Conservation (phyloP, 1,140 invertebrate genomes). For the Bombus ignitus region DNA sequence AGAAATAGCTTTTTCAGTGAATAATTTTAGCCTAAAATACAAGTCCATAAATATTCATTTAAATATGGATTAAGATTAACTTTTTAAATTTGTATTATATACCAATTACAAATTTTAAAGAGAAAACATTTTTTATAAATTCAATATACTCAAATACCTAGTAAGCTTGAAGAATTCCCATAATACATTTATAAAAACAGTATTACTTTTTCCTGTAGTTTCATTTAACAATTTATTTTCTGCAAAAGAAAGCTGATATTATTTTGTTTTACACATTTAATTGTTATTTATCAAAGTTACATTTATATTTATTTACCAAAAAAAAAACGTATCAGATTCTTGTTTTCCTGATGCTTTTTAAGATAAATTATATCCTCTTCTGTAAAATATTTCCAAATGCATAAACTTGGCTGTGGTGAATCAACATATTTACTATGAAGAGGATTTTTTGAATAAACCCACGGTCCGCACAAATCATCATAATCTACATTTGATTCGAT, state of each 20-base stretch:
- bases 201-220: slow-evolving; percentile 44
- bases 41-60: slow-evolving; percentile 2
- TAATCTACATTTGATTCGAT: slow-evolving; percentile 68
- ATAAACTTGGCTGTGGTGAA: slow-evolving; percentile 58
- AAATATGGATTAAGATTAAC: neutral
- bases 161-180: slow-evolving; percentile 73
- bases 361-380: slow-evolving; percentile 62
- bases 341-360: slow-evolving; percentile 60
- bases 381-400: slow-evolving; percentile 69
- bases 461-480: slow-evolving; percentile 70
- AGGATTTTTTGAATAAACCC: slow-evolving; percentile 62
- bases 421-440: slow-evolving; percentile 47
- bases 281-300: neutral
- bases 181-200: slow-evolving; percentile 65
- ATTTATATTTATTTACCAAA: slow-evolving; percentile 63
- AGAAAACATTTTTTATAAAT: neutral
- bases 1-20: slow-evolving; percentile 70
- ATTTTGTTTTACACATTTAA: neutral
- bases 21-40: slow-evolving; percentile 70
- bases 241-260: slow-evolving; percentile 50
- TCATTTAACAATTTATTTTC: slow-evolving; percentile 60
- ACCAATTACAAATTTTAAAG: neutral
- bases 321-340: slow-evolving; percentile 57
- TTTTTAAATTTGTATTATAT: neutral
- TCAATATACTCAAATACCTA: slow-evolving; percentile 61